Conservation (phyloP, 2,113 vertebrate genomes). For the Columba livia region DNA sequence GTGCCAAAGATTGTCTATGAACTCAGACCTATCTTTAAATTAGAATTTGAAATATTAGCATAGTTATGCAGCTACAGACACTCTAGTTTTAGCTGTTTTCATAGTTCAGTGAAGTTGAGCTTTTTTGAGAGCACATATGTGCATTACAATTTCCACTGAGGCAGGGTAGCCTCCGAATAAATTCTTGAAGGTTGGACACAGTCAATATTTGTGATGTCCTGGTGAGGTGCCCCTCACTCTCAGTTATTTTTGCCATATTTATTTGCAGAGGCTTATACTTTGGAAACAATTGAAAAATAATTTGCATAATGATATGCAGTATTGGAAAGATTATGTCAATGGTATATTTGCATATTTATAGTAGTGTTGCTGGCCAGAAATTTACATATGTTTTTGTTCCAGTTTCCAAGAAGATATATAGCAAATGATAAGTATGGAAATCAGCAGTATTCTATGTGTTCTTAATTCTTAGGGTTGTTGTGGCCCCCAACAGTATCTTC, state of each 20-base stretch:
- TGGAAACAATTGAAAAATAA: constrained; percentile 39
- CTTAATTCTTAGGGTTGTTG: neutral
- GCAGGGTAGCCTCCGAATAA: neutral
- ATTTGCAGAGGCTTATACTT: neutral
- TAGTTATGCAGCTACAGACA: neutral
- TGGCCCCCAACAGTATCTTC: neutral
- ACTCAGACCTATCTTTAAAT: neutral
- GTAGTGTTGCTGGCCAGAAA: constrained; percentile 4
- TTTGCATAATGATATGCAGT: constrained; percentile 11
- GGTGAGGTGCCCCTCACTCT: neutral
- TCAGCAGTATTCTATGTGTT: neutral
- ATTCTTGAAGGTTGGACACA: neutral
- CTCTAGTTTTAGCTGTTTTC: neutral
- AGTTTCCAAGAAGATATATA: constrained; percentile 18
- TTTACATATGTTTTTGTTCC: constrained; percentile 22
- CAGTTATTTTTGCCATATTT: neutral
- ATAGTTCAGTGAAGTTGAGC: neutral
- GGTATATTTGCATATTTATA: constrained; percentile 58
- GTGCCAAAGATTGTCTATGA: neutral
- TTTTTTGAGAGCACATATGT: neutral
- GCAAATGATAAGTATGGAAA: constrained; percentile 28
- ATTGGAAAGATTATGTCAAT: constrained; percentile 25
- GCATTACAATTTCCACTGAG: neutral
- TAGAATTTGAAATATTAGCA: neutral
- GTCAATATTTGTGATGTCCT: neutral